These are phyloP conservation scores for Drosophila baimaii DNA, from an alignment of 1,140 invertebrate genomes.

Conservation along the genomic window DNA sequence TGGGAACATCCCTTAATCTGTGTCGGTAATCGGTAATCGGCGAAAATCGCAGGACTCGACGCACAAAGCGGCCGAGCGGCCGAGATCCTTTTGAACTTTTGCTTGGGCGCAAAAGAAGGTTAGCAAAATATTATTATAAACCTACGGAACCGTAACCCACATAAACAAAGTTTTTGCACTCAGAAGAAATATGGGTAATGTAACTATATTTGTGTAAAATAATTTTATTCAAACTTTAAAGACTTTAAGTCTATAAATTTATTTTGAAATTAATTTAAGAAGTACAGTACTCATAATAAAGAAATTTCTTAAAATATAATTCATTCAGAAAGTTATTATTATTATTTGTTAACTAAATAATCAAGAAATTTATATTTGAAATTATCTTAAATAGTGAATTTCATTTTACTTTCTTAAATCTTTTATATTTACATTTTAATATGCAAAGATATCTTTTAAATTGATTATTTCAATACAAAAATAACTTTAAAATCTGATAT, in stretches of 20 bases:
- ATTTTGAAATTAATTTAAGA: background rate
- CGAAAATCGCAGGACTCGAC: conserved; percentile 36
- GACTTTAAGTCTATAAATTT: background rate
- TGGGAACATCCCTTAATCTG: conserved; percentile 83
- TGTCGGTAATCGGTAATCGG: conserved; percentile 78
- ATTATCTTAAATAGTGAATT: no score
- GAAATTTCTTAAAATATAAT: no score
- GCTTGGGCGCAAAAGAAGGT: conserved; percentile 78
- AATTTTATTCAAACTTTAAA: background rate
- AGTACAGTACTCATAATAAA: no score
- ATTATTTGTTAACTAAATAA: no score
- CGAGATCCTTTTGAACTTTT: conserved; percentile 83
- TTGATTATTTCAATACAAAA: no score
- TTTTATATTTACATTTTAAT: no score
- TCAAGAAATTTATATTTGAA: no score
- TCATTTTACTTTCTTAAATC: no score
- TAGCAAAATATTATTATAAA: conserved; percentile 84
- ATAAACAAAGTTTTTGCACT: conserved; percentile 48
- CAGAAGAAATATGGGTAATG: background rate
- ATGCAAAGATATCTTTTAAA: no score
- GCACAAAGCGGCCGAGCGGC: conserved; percentile 60
- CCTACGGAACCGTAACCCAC: conserved; percentile 67
- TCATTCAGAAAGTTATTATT: no score
- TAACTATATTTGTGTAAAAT: background rate
- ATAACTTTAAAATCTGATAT: no score